These are phyloP conservation scores for Cyprinodon tularosa DNA, from an alignment of 2,113 vertebrate species.

Conservation along the genomic window DNA sequence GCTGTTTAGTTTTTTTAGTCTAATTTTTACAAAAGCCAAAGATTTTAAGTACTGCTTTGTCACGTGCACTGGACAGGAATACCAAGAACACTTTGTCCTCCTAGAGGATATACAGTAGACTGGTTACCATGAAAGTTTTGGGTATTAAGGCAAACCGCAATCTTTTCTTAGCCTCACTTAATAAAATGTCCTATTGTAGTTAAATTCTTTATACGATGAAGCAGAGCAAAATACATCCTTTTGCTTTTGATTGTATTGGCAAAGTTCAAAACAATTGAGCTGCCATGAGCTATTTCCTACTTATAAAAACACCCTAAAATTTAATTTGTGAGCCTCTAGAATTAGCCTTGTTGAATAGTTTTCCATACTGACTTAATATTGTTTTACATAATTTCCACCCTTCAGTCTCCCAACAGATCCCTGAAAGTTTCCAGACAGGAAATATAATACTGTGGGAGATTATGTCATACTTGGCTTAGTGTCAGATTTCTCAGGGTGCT, in stretches of 20 bases:
- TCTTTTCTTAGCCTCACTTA: background rate
- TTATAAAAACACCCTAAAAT: conserved; percentile 1
- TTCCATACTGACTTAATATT: conserved; percentile 18
- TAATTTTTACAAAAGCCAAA: background rate
- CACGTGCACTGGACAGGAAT: background rate
- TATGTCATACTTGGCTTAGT: conserved; percentile 32
- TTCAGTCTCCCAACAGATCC: background rate
- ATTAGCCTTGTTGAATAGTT: background rate
- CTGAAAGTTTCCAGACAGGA: conserved; percentile 21
- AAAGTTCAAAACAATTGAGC: background rate
- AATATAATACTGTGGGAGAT: conserved; percentile 10
- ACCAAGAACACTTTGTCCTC: background rate
- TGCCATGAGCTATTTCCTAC: background rate
- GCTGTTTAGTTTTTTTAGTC: background rate
- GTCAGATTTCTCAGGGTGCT: background rate
- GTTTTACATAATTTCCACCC: conserved; percentile 13
- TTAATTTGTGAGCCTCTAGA: background rate
- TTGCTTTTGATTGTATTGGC: background rate
- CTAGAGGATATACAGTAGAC: background rate
- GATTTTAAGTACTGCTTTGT: background rate
- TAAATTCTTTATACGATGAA: background rate
- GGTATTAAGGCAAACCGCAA: conserved; percentile 2
- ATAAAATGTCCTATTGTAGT: background rate
- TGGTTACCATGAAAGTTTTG: background rate
- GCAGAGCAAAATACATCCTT: background rate